These are phyloP conservation scores for Diacarnus erythraeanus DNA, from an alignment of 37 sponge, comb jelly and placozoan species.

Conservation along the genomic window DNA sequence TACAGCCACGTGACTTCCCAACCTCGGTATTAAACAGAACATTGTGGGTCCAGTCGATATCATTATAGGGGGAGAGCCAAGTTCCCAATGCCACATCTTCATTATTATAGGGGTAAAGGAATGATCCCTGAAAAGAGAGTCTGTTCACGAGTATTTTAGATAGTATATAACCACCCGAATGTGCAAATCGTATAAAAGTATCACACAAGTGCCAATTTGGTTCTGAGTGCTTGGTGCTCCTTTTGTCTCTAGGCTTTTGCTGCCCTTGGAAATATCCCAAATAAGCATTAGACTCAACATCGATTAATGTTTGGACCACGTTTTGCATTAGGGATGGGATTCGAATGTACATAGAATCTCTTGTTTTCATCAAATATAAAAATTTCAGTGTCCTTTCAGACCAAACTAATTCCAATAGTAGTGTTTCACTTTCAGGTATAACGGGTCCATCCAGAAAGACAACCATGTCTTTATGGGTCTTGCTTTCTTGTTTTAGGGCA, in stretches of 20 bases:
- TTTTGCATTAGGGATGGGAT: not conserved
- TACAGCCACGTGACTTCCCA: conserved; percentile 65
- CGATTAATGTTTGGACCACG: not conserved
- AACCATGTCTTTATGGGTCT: conserved; percentile 11
- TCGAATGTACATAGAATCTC: conserved; percentile 21
- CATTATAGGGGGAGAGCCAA: conserved; percentile 48
- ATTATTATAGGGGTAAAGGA: conserved; percentile 37
- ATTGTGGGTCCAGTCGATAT: conserved; percentile 70
- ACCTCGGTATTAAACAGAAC: conserved; percentile 65
- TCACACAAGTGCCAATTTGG: conserved; percentile 53
- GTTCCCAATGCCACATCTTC: conserved; percentile 58
- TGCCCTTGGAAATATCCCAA: conserved; percentile 54
- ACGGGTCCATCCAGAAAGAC: conserved; percentile 8
- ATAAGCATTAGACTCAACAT: conserved; percentile 16
- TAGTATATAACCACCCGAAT: conserved; percentile 53
- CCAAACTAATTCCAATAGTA: conserved; percentile 28
- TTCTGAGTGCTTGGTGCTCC: conserved; percentile 4
- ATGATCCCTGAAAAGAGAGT: conserved; percentile 6
- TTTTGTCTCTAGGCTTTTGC: not conserved
- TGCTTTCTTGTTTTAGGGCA: conserved; percentile 7
- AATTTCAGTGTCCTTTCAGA: not conserved
- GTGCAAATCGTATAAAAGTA: conserved; percentile 48
- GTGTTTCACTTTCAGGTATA: conserved; percentile 24
- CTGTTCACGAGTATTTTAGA: conserved; percentile 22
- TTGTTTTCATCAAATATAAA: conserved; percentile 21